These are phyloP conservation scores for Clunio marinus DNA, from an alignment of 2,888 invertebrate species.

Conservation along the genomic window DNA sequence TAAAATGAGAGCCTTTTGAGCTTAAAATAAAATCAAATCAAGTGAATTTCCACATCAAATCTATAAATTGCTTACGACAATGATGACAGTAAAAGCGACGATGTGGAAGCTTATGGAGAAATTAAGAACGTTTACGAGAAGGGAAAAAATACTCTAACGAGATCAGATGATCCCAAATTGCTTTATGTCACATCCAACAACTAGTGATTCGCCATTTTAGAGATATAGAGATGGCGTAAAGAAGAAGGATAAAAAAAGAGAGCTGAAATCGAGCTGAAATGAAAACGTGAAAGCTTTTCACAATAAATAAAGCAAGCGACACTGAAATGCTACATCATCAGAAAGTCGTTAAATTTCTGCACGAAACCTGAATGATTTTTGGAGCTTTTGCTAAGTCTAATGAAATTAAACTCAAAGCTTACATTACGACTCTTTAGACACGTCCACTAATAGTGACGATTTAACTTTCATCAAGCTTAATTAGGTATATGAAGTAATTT, in stretches of 20 bases:
- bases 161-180: neutral
- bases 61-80: conserved; percentile 1
- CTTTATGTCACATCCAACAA: conserved; percentile 3
- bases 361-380: too few species aligned
- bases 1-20: neutral
- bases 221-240: too few species aligned
- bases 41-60: neutral
- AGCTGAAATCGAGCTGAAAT: neutral
- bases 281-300: conserved; percentile 27
- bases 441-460: too few species aligned
- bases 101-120: neutral
- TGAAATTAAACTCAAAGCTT: too few species aligned
- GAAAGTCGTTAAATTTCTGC: neutral
- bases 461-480: too few species aligned
- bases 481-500: too few species aligned
- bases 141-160: neutral
- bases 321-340: conserved; percentile 15
- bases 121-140: conserved; percentile 13
- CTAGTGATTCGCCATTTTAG: neutral
- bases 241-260: neutral
- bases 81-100: neutral
- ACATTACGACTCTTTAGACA: too few species aligned
- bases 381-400: too few species aligned
- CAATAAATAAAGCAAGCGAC: conserved; percentile 27
- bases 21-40: neutral